A percentile compares a stretch with the other conserved stretches of the same genome.
Evolutionary conservation across 2,113 vertebrate genomes (phyloP).

Genomic region (Neofelis nebulosa): DNA sequence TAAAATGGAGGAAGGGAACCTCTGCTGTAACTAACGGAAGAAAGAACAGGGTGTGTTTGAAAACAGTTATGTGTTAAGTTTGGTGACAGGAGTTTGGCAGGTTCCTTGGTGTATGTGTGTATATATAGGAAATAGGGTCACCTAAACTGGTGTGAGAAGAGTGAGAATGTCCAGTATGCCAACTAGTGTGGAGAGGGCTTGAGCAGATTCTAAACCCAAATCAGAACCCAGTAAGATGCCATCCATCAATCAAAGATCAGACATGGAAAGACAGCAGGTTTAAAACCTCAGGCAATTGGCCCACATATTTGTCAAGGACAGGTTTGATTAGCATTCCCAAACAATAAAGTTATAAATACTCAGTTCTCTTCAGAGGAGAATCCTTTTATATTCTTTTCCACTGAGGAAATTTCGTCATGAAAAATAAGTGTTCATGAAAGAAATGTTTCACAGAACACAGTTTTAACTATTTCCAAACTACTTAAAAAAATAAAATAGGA

Average conservation of each 20-base stretch:
- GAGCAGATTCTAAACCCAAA: background rate
- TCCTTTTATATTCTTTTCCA: background rate
- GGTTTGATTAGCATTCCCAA: background rate
- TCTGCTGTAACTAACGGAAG: background rate
- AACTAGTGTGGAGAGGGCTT: background rate
- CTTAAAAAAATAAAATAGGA: background rate
- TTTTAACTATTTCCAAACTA: slow-evolving; percentile 31
- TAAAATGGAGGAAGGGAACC: background rate
- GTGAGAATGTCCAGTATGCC: background rate
- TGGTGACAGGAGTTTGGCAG: background rate
- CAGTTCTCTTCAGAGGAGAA: background rate
- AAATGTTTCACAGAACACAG: background rate
- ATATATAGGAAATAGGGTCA: background rate
- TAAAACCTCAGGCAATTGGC: background rate
- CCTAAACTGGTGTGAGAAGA: background rate
- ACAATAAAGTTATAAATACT: background rate
- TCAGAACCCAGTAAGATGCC: background rate
- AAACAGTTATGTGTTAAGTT: background rate
- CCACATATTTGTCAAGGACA: background rate
- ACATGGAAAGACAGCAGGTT: background rate
- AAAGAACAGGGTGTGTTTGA: background rate
- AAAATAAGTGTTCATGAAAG: background rate
- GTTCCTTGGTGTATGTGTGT: background rate
- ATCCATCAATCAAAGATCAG: background rate
- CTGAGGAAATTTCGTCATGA: background rate